Conservation (phyloP, 2,888 invertebrate genomes). For the Aproaerema taeniolella region DNA sequence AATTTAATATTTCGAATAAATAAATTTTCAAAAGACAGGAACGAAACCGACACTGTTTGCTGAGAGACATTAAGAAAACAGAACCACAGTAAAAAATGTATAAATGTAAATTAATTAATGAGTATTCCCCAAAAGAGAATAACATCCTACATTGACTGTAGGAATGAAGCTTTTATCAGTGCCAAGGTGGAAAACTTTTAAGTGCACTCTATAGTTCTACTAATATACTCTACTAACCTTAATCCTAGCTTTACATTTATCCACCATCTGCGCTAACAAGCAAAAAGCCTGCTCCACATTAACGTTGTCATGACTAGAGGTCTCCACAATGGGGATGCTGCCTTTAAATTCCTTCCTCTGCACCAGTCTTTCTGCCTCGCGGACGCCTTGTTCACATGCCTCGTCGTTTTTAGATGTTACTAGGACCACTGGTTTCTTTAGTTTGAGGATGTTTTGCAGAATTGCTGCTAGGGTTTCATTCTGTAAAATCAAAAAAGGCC, state of each 20-base stretch:
- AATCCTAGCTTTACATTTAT: conserved; percentile 89
- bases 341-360: conserved; percentile 93
- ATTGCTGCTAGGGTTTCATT: conserved; percentile 89
- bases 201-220: no score
- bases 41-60: no score
- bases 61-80: no score
- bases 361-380: conserved; percentile 93
- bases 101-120: no score
- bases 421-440: conserved; percentile 96
- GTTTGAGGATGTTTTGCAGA: conserved; percentile 90
- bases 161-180: no score
- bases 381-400: conserved; percentile 89
- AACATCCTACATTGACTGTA: no score
- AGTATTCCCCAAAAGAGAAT: no score
- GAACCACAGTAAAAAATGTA: no score
- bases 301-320: conserved; percentile 96
- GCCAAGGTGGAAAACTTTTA: no score
- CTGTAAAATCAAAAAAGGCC: conserved; percentile 30
- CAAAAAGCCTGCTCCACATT: conserved; percentile 96
- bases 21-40: no score
- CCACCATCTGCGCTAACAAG: conserved; percentile 93
- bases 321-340: conserved; percentile 92
- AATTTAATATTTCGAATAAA: no score
- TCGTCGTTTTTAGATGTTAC: conserved; percentile 98
- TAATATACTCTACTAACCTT: no score